Percentiles rank a stretch among this genome's conserved stretches.
Conservation (phyloP, 35 echinoderm and acorn worm genomes). For the Patiria miniata region DNA sequence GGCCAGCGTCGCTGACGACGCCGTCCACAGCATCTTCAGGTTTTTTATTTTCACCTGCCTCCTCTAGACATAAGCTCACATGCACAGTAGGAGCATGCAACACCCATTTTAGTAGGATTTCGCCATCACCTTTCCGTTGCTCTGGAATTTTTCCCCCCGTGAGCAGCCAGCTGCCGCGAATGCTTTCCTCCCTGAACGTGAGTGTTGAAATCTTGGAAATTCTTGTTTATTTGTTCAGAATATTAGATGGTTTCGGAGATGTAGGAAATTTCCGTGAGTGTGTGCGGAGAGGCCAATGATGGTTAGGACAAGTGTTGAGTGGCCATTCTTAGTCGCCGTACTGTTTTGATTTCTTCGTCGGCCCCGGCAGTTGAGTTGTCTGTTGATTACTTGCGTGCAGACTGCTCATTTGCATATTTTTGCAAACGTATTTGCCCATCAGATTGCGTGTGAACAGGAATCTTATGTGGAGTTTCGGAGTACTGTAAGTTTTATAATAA, state of each 20-base stretch:
- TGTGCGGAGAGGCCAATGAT: too few relatives aligned
- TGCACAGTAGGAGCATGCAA: not conserved
- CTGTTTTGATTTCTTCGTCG: too few relatives aligned
- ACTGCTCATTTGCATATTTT: too few relatives aligned
- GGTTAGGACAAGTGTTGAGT: too few relatives aligned
- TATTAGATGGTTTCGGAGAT: not conserved
- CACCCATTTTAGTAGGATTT: conserved; percentile 2
- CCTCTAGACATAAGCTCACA: not conserved
- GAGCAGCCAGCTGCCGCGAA: not conserved
- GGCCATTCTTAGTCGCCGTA: too few relatives aligned
- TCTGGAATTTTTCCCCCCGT: not conserved
- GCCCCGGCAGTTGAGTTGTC: too few relatives aligned
- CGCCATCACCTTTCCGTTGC: not conserved
- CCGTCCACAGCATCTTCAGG: not conserved
- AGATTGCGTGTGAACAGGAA: too few relatives aligned
- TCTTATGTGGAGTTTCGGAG: too few relatives aligned
- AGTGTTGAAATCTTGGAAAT: conserved; percentile 7
- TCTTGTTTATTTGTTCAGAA: not conserved
- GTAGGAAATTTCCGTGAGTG: not conserved
- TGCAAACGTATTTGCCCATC: too few relatives aligned
- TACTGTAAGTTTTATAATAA: too few relatives aligned
- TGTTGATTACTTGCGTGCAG: too few relatives aligned
- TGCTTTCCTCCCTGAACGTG: not conserved
- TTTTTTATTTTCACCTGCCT: not conserved
- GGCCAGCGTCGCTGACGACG: not conserved